Conservation (phyloP, 2,797 vertebrate genomes). For the Schizopygopsis malacanthus region DNA sequence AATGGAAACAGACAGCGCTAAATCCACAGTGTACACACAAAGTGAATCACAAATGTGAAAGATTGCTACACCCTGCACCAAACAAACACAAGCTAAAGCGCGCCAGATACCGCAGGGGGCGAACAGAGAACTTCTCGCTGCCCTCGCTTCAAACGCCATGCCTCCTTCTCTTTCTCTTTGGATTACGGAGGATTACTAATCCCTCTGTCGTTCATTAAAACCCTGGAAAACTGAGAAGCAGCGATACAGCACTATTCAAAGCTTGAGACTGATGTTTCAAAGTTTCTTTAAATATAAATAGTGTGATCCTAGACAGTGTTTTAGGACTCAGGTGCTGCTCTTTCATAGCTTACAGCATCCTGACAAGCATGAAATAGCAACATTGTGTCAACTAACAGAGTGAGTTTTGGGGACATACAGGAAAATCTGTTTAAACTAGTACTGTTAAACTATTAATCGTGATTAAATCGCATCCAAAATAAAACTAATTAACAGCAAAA, state of each 20-base stretch:
- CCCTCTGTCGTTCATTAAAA: conserved; percentile 80
- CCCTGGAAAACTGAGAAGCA: conserved; percentile 64
- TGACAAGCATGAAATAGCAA: neutral
- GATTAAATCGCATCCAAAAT: too few species aligned
- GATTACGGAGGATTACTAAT: conserved; percentile 81
- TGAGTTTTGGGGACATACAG: neutral
- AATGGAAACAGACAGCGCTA: conserved; percentile 81
- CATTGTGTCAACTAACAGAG: neutral
- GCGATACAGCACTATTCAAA: conserved; percentile 4
- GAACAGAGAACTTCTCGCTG: conserved; percentile 69
- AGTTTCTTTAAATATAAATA: neutral
- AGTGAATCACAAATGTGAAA: conserved; percentile 80
- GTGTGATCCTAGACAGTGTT: neutral
- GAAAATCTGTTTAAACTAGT: neutral
- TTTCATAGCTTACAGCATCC: neutral
- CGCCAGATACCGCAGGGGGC: conserved; percentile 57
- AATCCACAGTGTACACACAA: conserved; percentile 74
- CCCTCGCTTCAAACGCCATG: conserved; percentile 77
- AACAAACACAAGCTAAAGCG: conserved; percentile 74
- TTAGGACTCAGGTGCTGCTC: neutral
- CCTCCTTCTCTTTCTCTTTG: conserved; percentile 71
- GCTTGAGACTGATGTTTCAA: neutral
- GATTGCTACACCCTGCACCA: conserved; percentile 63
- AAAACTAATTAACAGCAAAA: too few species aligned
- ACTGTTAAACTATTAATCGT: too few species aligned